Conservation (phyloP, 2,113 vertebrate genomes). For the Thinocorus orbignyianus region DNA sequence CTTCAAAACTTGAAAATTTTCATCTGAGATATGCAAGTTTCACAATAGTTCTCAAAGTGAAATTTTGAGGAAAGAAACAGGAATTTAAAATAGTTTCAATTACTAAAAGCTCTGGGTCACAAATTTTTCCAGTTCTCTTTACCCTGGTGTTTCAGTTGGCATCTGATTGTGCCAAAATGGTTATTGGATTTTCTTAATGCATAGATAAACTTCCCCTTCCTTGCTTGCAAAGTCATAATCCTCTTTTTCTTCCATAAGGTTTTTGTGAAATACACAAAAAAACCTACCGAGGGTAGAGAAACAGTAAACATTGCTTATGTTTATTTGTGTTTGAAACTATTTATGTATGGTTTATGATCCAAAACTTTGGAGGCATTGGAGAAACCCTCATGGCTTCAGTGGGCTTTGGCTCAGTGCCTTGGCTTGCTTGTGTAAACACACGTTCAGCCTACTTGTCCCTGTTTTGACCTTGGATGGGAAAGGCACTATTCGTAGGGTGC, state of each 20-base stretch:
- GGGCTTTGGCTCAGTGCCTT: background rate
- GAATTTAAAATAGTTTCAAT: background rate
- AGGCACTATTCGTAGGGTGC: background rate
- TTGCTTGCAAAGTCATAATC: background rate
- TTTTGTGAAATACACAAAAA: background rate
- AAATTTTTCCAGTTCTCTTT: background rate
- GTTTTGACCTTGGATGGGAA: background rate
- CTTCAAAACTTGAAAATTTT: background rate
- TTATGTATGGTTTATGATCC: background rate
- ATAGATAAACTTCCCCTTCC: background rate
- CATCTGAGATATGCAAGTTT: background rate
- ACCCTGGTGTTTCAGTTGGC: background rate
- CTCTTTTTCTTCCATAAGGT: background rate
- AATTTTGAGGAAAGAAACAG: background rate
- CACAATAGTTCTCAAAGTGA: background rate
- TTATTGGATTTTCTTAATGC: background rate
- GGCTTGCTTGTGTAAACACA: background rate
- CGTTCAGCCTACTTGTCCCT: background rate
- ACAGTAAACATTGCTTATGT: background rate
- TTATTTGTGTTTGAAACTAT: conserved; percentile 4
- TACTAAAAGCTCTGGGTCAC: background rate
- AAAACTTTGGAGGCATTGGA: background rate
- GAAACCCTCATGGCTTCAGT: background rate
- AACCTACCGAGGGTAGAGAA: background rate
- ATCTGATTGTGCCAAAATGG: background rate